Base-by-base conservation (phyloP, 2,797 vertebrate genomes). In the Carapus acus region DNA sequence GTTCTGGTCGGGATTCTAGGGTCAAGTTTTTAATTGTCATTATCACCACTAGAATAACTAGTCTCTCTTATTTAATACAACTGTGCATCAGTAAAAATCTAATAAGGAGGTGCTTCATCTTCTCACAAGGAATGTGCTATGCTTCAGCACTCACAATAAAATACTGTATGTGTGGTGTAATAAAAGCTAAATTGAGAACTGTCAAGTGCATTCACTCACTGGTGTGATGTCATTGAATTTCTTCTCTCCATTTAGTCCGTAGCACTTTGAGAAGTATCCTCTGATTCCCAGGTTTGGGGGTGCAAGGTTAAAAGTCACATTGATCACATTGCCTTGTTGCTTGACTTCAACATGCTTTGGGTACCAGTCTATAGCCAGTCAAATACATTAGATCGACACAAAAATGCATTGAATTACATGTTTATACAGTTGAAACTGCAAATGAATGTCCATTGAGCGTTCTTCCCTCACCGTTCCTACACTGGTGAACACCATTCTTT, bases 221-320 rank as follows among this genome's bases (percentile, higher is more conserved):
- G 84, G 86, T 21, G 31, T 68, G 7, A 90, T 82, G 23, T 69
- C 51, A 0, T 21, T 76, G 69, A 84, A 81, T 43, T 57, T 85
- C 48, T 63, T 84, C 15, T 34, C 46, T 7, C 76, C 74, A 0
- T 83, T 72, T 19, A n/a, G n/a, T n/a, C 78, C 73, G 0, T 73
- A 83, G 34, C 89, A 90, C 52, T 62, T 22, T 0, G 70, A 87
- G 57, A 89, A 90, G 76, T 90, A 90, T 41, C 70, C 74, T 16
- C 13, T 73, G 67, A 91, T 83, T 37, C 66, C 81, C 23, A 90
- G 63, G 40, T 62, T 65, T 15, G 79, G 63, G 4, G 89, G 89
- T 8, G 89, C 89, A 43, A 91, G 76, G 79, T 88, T 90, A 62
- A 91, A 91, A 43, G 88, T 90, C 71, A 90, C 86, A 4, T 45